phyloP scores from a whole-genome alignment of 2,888 invertebrate species.

The Leptopilina drosophilae region DNA sequence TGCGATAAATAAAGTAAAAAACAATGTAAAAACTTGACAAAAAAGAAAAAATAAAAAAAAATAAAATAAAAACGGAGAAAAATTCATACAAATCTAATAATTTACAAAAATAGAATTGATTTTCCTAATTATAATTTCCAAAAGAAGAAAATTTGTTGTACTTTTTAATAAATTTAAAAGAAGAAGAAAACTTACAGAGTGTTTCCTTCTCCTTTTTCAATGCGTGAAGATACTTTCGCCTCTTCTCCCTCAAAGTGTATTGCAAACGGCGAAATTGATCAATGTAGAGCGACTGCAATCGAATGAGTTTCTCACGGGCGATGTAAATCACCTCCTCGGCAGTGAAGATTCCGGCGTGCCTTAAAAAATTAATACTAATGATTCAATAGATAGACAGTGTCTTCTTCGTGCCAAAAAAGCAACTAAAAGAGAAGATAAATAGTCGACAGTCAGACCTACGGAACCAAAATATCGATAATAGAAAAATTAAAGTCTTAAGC shows the following conservation, averaged over 20 bases:
- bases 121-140: no score
- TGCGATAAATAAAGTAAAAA: no score
- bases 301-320: constrained; percentile 85
- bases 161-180: not conserved
- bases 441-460: constrained; percentile 13
- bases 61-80: no score
- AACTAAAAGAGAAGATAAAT: constrained; percentile 60
- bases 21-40: no score
- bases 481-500: no score
- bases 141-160: no score
- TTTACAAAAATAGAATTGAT: no score
- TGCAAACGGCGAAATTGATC: constrained; percentile 89
- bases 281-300: constrained; percentile 89
- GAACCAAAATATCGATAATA: not conserved
- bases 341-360: constrained; percentile 92
- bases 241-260: constrained; percentile 84
- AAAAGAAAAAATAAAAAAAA: no score
- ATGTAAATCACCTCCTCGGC: constrained; percentile 91
- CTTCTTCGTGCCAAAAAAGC: constrained; percentile 66
- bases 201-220: constrained; percentile 89
- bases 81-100: no score
- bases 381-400: constrained; percentile 65
- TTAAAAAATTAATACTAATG: constrained; percentile 77
- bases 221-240: constrained; percentile 85
- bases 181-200: constrained; percentile 79